Conservation (phyloP, 2,113 vertebrate species). For the Macaca nemestrina region DNA sequence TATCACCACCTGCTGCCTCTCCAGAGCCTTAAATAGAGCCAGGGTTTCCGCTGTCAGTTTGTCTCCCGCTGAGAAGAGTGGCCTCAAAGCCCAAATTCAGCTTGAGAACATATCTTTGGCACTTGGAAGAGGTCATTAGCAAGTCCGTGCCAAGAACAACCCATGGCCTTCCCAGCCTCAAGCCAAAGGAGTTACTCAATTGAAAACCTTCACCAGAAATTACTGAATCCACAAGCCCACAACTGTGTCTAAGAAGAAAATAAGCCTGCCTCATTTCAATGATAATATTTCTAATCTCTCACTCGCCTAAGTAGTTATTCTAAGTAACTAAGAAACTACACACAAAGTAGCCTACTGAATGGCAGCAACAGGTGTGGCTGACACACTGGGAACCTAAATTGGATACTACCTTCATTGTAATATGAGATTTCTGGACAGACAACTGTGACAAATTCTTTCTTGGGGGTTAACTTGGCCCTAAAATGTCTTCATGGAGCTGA, state of each 20-base stretch:
- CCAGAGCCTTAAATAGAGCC: slow-evolving; percentile 87
- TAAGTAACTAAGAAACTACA: slow-evolving; percentile 22
- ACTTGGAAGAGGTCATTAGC: slow-evolving; percentile 70
- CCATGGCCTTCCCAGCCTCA: not conserved
- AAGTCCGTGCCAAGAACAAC: slow-evolving; percentile 58
- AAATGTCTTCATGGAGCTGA: slow-evolving; percentile 28
- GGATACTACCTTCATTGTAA: slow-evolving; percentile 80
- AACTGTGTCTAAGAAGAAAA: not conserved
- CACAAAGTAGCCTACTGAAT: slow-evolving; percentile 26
- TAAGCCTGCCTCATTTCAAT: not conserved
- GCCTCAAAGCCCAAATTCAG: slow-evolving; percentile 69
- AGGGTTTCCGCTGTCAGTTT: slow-evolving; percentile 78
- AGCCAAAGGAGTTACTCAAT: not conserved
- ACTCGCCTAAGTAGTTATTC: not conserved
- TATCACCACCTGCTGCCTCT: slow-evolving; percentile 80
- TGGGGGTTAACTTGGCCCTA: slow-evolving; percentile 64
- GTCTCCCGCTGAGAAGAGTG: not conserved
- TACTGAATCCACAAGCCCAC: not conserved
- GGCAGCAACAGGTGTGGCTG: slow-evolving; percentile 77
- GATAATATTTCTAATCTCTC: not conserved
- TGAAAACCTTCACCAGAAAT: slow-evolving; percentile 23
- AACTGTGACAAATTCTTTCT: slow-evolving; percentile 84
- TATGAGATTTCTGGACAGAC: slow-evolving; percentile 82
- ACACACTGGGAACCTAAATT: slow-evolving; percentile 47
- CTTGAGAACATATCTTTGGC: slow-evolving; percentile 70